Evolutionary conservation across 2,797 vertebrate species (phyloP), one percentile per base, ranked within the genome.

Genomic region (Falco columbarius): DNA sequence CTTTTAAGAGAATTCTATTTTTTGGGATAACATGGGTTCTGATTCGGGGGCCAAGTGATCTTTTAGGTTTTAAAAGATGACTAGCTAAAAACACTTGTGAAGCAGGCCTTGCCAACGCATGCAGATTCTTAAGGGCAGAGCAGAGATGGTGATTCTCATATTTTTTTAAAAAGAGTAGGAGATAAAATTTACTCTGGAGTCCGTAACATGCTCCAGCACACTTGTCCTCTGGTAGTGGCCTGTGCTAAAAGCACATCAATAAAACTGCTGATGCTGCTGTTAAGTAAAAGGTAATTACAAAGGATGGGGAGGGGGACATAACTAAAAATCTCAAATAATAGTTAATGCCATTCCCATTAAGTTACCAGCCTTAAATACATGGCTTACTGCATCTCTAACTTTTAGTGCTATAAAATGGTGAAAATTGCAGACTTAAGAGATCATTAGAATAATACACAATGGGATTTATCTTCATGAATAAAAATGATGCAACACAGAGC

Each of bases 361-460:
- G 88, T 92, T 95, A 87, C 65, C 81, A 83, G 75, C 80, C 86
- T 93, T 92, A 94, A 96, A 92, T 93, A 93, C 94, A 95, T 72
- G 90, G 68, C 89, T 97, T 95, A 87, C 92, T 94, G 95, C 96
- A 82, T 83, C 93, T 97, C 90, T 94, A 94, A 86, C 84, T 97
- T 95, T 62, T 63, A 88, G 62, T 83, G 90, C 95, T 83, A 56
- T 92, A 95, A 95, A 94, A 77, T 22, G 49, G 55, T 63, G 76
- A 83, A 89, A 90, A 93, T 81, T 85, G 89, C 86, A 96, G 86
- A 74, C 90, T 96, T 89, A 94, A 93, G 86, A 87, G 95, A 95
- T 95, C 83, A 81, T 96, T 94, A 94, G 92, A 93, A 96, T 96
- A 93, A 96, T 52, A 91, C 89, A 93, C 95, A 96, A 59, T 23